These are phyloP conservation scores for Leucoma salicis DNA, from an alignment of 2,888 invertebrate species.

Conservation along the genomic window DNA sequence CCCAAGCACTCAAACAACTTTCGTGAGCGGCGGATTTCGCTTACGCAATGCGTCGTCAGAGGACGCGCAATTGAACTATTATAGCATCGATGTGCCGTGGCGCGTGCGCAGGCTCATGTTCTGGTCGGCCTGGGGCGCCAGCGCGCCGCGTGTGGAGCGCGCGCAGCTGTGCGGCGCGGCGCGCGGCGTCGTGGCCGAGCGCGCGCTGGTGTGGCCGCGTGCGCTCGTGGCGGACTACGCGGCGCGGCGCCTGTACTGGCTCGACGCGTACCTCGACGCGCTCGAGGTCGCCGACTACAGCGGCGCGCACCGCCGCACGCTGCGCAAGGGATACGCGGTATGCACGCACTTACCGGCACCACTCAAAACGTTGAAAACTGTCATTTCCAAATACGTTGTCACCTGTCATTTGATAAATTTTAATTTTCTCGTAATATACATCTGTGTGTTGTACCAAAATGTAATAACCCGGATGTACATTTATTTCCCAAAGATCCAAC, in stretches of 20 bases:
- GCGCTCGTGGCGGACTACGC: slow-evolving; percentile 88
- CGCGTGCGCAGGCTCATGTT: slow-evolving; percentile 84
- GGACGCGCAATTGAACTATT: too few species aligned
- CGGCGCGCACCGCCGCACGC: slow-evolving; percentile 84
- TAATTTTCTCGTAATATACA: too few species aligned
- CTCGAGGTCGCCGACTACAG: slow-evolving; percentile 90
- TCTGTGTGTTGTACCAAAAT: too few species aligned
- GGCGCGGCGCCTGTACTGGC: slow-evolving; percentile 88
- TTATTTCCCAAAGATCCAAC: too few species aligned
- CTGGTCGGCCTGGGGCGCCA: slow-evolving; percentile 88
- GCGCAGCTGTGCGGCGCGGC: slow-evolving; percentile 39
- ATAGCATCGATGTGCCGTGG: not conserved
- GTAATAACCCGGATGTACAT: too few species aligned
- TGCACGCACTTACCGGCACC: slow-evolving; percentile 19
- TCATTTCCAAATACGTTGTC: too few species aligned
- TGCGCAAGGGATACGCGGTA: slow-evolving; percentile 78
- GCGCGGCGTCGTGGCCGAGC: slow-evolving; percentile 70
- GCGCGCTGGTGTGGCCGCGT: slow-evolving; percentile 89
- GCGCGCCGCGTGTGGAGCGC: slow-evolving; percentile 67
- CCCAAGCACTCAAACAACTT: too few species aligned
- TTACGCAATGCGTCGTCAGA: too few species aligned
- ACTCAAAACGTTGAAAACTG: too few species aligned
- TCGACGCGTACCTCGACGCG: slow-evolving; percentile 90
- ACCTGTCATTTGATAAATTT: too few species aligned
- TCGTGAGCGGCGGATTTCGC: too few species aligned